Evolutionary conservation across 2,113 vertebrate genomes (phyloP).

Genomic region (Serinus canaria): DNA sequence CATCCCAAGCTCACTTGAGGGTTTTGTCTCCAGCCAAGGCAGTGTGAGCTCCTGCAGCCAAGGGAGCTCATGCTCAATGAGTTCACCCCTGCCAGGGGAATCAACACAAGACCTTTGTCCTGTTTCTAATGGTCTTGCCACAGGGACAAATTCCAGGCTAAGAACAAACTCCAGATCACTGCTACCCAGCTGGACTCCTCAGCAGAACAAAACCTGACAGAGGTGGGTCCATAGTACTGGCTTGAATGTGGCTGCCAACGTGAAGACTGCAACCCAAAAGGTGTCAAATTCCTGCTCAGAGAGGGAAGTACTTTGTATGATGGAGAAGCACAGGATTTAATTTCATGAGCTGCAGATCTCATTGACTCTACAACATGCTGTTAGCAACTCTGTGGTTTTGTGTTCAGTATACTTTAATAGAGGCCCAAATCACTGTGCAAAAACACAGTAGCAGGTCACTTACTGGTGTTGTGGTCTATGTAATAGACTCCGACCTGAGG

Average conservation of each 20-base stretch:
- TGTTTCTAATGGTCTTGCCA: background rate
- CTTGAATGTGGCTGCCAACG: background rate
- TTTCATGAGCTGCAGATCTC: background rate
- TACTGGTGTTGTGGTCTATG: constrained; percentile 98
- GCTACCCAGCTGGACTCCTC: background rate
- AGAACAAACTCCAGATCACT: constrained; percentile 33
- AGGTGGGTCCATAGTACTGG: background rate
- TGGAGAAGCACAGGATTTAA: background rate
- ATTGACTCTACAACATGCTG: background rate
- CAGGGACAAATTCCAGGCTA: constrained; percentile 37
- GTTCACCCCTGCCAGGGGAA: background rate
- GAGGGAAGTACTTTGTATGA: background rate
- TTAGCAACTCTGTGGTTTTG: background rate
- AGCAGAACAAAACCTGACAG: background rate
- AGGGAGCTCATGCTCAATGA: background rate
- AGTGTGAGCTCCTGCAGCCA: background rate
- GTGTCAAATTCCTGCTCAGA: background rate
- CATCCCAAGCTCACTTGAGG: background rate
- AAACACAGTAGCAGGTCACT: constrained; percentile 57
- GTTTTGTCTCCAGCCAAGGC: background rate
- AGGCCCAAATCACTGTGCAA: background rate
- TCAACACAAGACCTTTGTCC: constrained; percentile 33
- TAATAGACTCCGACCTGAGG: constrained; percentile 92
- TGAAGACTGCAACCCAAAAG: background rate
- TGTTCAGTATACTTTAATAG: background rate